These are phyloP conservation scores for Haliaeetus leucogaster DNA, from an alignment of 2,113 vertebrate genomes.

Conservation along the genomic window DNA sequence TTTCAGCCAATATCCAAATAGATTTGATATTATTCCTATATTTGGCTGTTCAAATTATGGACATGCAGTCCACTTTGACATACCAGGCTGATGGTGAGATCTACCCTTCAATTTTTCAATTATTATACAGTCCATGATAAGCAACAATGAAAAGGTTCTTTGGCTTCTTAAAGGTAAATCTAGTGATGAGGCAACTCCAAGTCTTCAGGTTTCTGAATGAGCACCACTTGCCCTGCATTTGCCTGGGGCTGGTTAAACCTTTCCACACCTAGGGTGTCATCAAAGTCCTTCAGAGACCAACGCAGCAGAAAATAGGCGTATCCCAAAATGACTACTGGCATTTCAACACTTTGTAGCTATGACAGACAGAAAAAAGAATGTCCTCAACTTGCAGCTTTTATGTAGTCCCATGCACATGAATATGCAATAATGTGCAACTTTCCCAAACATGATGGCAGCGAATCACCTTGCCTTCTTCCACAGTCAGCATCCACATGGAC, in stretches of 20 bases:
- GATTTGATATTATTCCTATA: neutral
- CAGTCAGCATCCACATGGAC: neutral
- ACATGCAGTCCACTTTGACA: neutral
- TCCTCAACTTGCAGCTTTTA: conserved; percentile 26
- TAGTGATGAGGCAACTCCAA: neutral
- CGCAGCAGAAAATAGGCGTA: neutral
- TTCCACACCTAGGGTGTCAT: conserved; percentile 20
- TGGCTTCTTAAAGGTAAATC: neutral
- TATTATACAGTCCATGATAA: neutral
- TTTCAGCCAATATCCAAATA: neutral
- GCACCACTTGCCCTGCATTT: neutral
- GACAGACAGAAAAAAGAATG: conserved; percentile 37
- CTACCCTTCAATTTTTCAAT: neutral
- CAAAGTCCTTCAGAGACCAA: neutral
- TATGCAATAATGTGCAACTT: neutral
- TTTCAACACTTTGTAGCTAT: conserved; percentile 30
- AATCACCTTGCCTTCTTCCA: neutral
- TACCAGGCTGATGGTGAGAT: neutral
- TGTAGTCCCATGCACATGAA: neutral
- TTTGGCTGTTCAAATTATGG: neutral
- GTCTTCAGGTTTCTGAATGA: neutral
- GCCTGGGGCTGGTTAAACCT: conserved; percentile 17
- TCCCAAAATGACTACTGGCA: neutral
- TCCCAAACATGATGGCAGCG: neutral
- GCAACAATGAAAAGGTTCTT: neutral